Base-by-base conservation (phyloP, 2,113 vertebrate genomes). In the Plectropomus leopardus region DNA sequence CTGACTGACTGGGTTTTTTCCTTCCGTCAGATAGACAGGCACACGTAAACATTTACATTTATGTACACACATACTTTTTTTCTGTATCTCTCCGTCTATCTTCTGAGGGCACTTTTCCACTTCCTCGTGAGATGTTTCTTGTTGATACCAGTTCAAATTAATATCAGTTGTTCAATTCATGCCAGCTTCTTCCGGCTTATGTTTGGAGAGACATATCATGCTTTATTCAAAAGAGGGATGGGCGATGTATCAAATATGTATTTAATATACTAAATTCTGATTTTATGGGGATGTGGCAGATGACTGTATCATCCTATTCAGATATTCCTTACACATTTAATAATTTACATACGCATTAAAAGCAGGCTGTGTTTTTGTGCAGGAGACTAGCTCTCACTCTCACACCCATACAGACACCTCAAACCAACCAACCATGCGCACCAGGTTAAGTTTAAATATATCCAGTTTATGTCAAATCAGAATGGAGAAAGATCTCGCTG, bases 101-200 rank as follows among this genome's bases (percentile, higher is more conserved):
- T 32, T 23, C 45, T 57, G 8, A 23, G 36, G 40, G 17, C 24
- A 17, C 61, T 59, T 65, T 57, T 65, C 66, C 36, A 70, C 40
- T 21, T n/a, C 36, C 47, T 76, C 58, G n/a, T 4, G n/a, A 74
- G 7, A 50, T 34, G 47, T 40, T 66, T 69, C 40, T 61, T 28
- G 48, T 70, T 76, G 59, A 88, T 69, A 36, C 17, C 32, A 1
- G 36, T 26, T 73, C 34, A 81, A 78, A 76, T 34, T 58, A 63
- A 58, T 47, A 69, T 82, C 53, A 83, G 69, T n/a, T 76, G 61
- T 74, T 70, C 78, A 65, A 78, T 83, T 78, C 36, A 78, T 81
- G 26, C 44, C 30, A 84, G 64, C 59, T 68, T 74, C 74, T 74
- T 68, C 36, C 44, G 72, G 45, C 59, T 72, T 45, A 44, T 30